These are phyloP conservation scores for Bombus pascuorum DNA, from an alignment of 1,140 invertebrate species.

Conservation along the genomic window DNA sequence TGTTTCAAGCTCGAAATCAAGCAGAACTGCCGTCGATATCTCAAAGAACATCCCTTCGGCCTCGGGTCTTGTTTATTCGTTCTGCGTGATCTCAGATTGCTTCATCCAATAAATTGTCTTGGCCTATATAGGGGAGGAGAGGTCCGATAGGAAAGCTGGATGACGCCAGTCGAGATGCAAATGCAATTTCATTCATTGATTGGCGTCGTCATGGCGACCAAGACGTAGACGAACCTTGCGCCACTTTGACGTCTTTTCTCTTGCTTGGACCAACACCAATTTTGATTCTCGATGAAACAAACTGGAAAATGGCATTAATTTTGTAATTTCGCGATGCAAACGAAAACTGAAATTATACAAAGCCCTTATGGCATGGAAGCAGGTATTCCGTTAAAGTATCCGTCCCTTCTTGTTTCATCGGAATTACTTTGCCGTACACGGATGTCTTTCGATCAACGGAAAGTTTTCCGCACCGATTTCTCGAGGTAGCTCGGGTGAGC, in stretches of 20 bases:
- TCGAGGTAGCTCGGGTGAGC: too few relatives aligned
- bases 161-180: slow-evolving; percentile 57
- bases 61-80: slow-evolving; percentile 41
- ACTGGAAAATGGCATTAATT: neutral
- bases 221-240: slow-evolving; percentile 40
- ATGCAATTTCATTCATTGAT: slow-evolving; percentile 73
- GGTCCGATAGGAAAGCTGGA: neutral
- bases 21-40: slow-evolving; percentile 17
- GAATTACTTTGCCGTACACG: too few relatives aligned
- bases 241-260: slow-evolving; percentile 51
- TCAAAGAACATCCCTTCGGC: neutral
- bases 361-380: neutral
- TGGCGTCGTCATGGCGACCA: slow-evolving; percentile 64
- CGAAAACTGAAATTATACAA: neutral
- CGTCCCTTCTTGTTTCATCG: neutral
- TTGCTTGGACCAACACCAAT: neutral
- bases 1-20: slow-evolving; percentile 15
- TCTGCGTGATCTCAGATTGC: slow-evolving; percentile 48
- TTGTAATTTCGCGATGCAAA: neutral
- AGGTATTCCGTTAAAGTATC: too few relatives aligned
- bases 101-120: slow-evolving; percentile 57
- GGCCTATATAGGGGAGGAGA: slow-evolving; percentile 1
- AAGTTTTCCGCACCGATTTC: neutral
- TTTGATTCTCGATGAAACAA: neutral
- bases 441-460: neutral